These are phyloP conservation scores for Hydractinia symbiolongicarpus DNA, from an alignment of 30 jellyfish, hydroid and myxozoan genomes.

Conservation along the genomic window DNA sequence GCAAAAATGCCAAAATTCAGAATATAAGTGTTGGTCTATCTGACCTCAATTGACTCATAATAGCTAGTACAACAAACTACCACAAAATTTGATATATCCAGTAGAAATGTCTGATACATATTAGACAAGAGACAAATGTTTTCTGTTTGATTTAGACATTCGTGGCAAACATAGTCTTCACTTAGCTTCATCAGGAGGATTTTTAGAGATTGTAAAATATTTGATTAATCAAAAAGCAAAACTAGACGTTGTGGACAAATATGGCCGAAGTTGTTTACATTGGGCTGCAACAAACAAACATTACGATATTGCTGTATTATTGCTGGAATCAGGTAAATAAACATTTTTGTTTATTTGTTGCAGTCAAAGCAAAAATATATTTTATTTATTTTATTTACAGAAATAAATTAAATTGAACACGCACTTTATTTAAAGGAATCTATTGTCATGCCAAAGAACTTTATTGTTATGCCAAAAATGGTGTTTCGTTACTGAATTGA, in stretches of 20 bases:
- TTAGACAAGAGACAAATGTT: not conserved
- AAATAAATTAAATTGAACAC: too few species aligned
- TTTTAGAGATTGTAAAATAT: slow-evolving; percentile 29
- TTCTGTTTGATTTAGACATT: slow-evolving; percentile 31
- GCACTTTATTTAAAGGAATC: too few species aligned
- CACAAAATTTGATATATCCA: too few species aligned
- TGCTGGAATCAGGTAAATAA: slow-evolving; percentile 21
- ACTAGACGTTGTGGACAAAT: slow-evolving; percentile 41
- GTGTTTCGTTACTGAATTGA: too few species aligned
- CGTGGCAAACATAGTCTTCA: slow-evolving; percentile 63
- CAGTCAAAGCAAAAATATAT: not conserved
- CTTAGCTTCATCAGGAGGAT: slow-evolving; percentile 43
- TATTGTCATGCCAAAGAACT: too few species aligned
- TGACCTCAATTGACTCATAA: too few species aligned
- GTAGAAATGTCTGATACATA: not conserved
- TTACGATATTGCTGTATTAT: slow-evolving; percentile 34
- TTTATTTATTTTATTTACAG: not conserved
- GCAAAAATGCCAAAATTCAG: not conserved
- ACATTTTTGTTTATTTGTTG: not conserved
- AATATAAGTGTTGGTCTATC: too few species aligned
- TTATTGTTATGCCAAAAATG: too few species aligned
- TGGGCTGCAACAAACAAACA: slow-evolving; percentile 61
- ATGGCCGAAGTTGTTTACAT: slow-evolving; percentile 53
- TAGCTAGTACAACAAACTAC: too few species aligned
- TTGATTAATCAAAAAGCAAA: slow-evolving; percentile 35